phyloP scores from a whole-genome alignment of 2,113 vertebrate genomes.

The Vicugna pacos region DNA sequence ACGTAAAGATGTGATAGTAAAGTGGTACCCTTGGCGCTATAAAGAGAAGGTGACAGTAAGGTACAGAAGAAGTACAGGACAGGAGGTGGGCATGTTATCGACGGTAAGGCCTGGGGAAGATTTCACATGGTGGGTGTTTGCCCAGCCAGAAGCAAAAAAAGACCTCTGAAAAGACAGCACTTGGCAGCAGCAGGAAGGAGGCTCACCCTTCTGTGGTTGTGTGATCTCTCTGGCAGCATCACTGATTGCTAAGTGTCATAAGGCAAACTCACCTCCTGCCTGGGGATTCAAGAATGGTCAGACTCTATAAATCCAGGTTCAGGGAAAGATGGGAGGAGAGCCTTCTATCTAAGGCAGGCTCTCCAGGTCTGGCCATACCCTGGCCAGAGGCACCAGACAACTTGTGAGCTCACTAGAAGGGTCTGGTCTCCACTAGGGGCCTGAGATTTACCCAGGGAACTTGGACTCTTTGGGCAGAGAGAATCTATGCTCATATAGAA shows the following conservation, averaged over 20 bases:
- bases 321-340: neutral
- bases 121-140: neutral
- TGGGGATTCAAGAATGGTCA: neutral
- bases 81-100: too few relatives aligned
- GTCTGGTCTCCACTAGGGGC: neutral
- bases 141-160: neutral
- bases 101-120: neutral
- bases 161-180: neutral
- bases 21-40: neutral
- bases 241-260: neutral
- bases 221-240: neutral
- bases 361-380: too few relatives aligned
- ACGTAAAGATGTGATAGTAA: neutral
- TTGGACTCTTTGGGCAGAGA: neutral
- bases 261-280: neutral
- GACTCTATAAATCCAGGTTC: neutral
- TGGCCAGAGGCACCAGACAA: neutral
- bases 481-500: neutral
- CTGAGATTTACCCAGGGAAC: neutral
- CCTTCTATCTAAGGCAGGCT: neutral
- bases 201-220: rapidly evolving
- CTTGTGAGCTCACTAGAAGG: neutral
- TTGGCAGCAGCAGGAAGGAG: neutral
- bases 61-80: neutral
- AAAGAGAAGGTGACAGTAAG: neutral